Base-by-base conservation (phyloP, 2,888 invertebrate genomes). In the Thereva nobilitata region DNA sequence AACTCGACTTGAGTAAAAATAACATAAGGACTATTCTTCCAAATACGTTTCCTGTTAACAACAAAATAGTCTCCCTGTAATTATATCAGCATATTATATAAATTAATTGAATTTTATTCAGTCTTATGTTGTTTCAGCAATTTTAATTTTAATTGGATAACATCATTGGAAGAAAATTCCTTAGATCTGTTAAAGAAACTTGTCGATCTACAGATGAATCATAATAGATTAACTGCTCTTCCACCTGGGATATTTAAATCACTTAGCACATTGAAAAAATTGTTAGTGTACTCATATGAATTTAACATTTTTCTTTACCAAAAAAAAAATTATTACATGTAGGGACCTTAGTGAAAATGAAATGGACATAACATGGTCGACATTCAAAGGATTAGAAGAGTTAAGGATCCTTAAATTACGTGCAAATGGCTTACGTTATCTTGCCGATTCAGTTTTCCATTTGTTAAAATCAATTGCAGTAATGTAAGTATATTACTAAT, bases 361-460 rank as follows among this genome's bases (percentile, higher is more conserved):
- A 35, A 66, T 79, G 67, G 86, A 87, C 73, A 89, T 97, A 71
- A 89, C 90, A 77, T 91, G 91, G 67, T 84, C 95, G 64, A 87
- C 90, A 64, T 95, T 97, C 79, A 86, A 89, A 78, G 90, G 89
- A 35, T 83, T 95, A 72, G 85, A 86, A 64, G 86, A 87, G 73
- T 82, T 97, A 69, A 86, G 87, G 59, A 86, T 86, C 59, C 83
- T 97, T 49, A 91, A 90, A 77, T 81, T 97, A 68, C 89, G 89
- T 76, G 86, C 89, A 73, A 97, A 97, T 80, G 85, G 86, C 72
- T 92, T 97, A 73, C 84, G 85, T 65, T 85, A 86, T 73, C 84
- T 97, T 66, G 87, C 89, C 76, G 95, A 95, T 84, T 96, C 94
- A 66, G 91, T 94, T 63, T 97, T 97, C 81, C 94, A 89, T 85